Evolutionary conservation across 2,797 vertebrate species (phyloP).

Genomic region (Tamandua tetradactyla): DNA sequence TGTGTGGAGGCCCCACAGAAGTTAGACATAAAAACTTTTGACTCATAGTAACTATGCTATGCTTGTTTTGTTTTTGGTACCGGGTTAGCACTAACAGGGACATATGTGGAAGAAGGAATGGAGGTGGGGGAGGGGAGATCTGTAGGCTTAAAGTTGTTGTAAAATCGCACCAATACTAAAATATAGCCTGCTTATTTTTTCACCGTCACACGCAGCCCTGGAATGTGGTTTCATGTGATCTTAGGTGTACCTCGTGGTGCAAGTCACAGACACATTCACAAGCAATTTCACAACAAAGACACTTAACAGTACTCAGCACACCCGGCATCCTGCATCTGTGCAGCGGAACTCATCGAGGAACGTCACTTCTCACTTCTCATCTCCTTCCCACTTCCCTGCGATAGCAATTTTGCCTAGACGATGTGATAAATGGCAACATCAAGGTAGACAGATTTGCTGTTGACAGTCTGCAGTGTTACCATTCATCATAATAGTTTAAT

Average conservation of each 20-base stretch:
- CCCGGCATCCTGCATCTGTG: not conserved
- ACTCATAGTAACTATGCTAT: not conserved
- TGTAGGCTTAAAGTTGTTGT: slow-evolving; percentile 23
- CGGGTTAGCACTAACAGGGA: slow-evolving; percentile 34
- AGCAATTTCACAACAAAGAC: slow-evolving; percentile 47
- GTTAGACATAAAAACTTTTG: not conserved
- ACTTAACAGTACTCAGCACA: not conserved
- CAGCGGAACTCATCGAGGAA: slow-evolving; percentile 24
- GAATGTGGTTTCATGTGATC: slow-evolving; percentile 40
- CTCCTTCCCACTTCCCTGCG: slow-evolving; percentile 11
- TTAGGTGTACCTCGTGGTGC: slow-evolving; percentile 36
- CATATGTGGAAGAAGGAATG: slow-evolving; percentile 4
- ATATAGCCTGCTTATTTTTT: slow-evolving; percentile 6
- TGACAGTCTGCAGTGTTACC: not conserved
- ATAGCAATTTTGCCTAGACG: not conserved
- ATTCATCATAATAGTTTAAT: not conserved
- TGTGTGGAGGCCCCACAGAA: not conserved
- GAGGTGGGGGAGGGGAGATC: not conserved
- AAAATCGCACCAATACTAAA: slow-evolving; percentile 38
- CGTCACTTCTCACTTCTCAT: slow-evolving; percentile 46
- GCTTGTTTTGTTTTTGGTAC: slow-evolving; percentile 41
- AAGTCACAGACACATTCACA: slow-evolving; percentile 64
- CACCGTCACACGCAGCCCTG: not conserved
- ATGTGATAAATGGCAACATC: not conserved
- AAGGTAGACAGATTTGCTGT: not conserved